These are phyloP conservation scores for Umimayanthus kanabou DNA, from an alignment of 92 coral and sea anemone genomes.

Conservation along the genomic window DNA sequence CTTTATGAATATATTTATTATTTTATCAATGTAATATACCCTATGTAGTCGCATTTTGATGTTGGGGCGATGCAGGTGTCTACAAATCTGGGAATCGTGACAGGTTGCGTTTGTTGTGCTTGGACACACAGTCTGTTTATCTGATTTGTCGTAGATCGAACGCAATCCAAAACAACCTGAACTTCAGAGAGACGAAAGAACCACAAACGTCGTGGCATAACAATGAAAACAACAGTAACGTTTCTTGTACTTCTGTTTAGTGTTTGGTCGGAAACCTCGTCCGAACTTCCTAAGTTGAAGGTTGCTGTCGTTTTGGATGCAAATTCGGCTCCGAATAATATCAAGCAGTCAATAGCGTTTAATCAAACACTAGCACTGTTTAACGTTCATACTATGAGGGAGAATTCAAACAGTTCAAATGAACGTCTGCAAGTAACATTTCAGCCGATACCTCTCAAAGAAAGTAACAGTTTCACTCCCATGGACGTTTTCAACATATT, in stretches of 20 bases:
- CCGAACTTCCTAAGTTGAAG: neutral
- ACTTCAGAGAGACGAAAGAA: too few species aligned
- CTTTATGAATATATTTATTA: too few species aligned
- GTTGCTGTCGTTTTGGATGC: slow-evolving; percentile 1
- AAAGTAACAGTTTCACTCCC: neutral
- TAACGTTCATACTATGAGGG: neutral
- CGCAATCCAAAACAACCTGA: too few species aligned
- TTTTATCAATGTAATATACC: too few species aligned
- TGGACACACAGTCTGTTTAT: too few species aligned
- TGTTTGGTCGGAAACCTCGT: neutral
- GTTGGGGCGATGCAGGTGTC: too few species aligned
- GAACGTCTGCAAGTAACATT: neutral
- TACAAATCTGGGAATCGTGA: too few species aligned
- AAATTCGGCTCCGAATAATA: neutral
- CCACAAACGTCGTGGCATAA: too few species aligned
- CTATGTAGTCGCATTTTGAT: too few species aligned
- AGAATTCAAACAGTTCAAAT: neutral
- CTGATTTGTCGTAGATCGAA: too few species aligned
- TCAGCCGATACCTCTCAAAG: neutral
- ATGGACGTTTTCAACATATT: neutral
- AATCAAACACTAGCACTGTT: neutral
- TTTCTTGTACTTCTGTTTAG: neutral
- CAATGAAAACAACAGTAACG: too few species aligned
- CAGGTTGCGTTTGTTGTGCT: too few species aligned
- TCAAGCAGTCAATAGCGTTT: neutral